These are phyloP conservation scores for Alcis repandata DNA, from an alignment of 2,888 invertebrate species.

Conservation along the genomic window DNA sequence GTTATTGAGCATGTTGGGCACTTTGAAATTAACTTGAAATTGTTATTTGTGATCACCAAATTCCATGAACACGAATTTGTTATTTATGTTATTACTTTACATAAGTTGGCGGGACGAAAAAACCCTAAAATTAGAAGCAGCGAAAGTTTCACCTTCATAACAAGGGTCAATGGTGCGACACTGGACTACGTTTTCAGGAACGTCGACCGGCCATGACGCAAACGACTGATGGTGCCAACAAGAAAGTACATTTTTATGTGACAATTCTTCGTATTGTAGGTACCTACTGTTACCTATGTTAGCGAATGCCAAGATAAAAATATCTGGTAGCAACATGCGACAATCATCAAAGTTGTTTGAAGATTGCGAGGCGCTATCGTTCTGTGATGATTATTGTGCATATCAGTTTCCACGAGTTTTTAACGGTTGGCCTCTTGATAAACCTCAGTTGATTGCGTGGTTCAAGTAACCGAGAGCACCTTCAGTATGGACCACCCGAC, in stretches of 20 bases:
- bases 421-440: conserved; percentile 72
- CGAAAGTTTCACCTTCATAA: conserved; percentile 54
- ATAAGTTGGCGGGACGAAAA: background rate
- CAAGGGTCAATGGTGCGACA: conserved; percentile 66
- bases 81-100: background rate
- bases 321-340: conserved; percentile 57
- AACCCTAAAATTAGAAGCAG: conserved; percentile 39
- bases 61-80: no score
- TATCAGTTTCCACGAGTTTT: conserved; percentile 71
- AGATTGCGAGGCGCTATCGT: conserved; percentile 49
- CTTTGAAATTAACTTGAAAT: no score
- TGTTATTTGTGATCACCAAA: no score
- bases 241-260: conserved; percentile 54
- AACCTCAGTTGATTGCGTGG: conserved; percentile 66
- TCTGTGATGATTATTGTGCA: conserved; percentile 52
- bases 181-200: conserved; percentile 69
- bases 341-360: conserved; percentile 52
- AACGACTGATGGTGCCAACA: conserved; percentile 56
- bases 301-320: conserved; percentile 65
- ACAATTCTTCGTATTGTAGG: conserved; percentile 53
- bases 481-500: conserved; percentile 72
- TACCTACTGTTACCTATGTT: conserved; percentile 52
- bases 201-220: conserved; percentile 76
- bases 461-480: conserved; percentile 58
- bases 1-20: no score